Base-by-base conservation (phyloP, 2,113 vertebrate genomes). In the Onychostruthus taczanowskii region DNA sequence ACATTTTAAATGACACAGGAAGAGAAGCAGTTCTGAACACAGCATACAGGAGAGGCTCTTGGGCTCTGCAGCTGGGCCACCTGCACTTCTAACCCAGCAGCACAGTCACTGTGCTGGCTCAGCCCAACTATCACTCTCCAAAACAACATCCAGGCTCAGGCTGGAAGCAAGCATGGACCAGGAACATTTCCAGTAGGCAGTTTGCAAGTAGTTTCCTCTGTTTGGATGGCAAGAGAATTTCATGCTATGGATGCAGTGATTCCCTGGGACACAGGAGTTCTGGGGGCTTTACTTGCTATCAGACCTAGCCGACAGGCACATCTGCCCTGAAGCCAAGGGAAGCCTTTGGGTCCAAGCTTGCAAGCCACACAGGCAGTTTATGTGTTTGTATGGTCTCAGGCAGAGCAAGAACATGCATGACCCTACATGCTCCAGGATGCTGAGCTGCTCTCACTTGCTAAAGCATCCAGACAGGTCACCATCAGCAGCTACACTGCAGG, bases 351-450 rank as follows among this genome's bases (percentile, higher is more conserved):
- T 81, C 23, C 77, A 70, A 64, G 81, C 39, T 52, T 63, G 33
- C 56, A 61, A 26, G 31, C 17, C 66, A 31, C 4, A 49, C 9
- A 64, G 52, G 10, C 79, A 63, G 72, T 1, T 0, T 17, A 62
- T 43, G 39, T 77, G 47, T 50, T 72, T 52, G 39, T 20, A n/a
- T 13, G 23, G 63, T 56, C 52, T 72, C 41, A 47, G 58, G 53
- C 46, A 93, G 59, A 84, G 43, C 30, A 72, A 77, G 64, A 93
- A 75, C 47, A 31, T 10, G 21, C 80, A 61, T 1, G 41, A 78
- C 19, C 19, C 33, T 75, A 56, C 43, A 6, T 2, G 69, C 7
- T 26, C 56, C 0, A 0, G 56, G 66, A 64, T 2, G 2, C 1
- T 22, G 18, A 63, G 47, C 33, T 33, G 64, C 73, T 59, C 73